A percentile compares a stretch with the other conserved stretches of the same genome.
Evolutionary conservation across 2,797 vertebrate genomes (phyloP).

Genomic region (Fratercula arctica): DNA sequence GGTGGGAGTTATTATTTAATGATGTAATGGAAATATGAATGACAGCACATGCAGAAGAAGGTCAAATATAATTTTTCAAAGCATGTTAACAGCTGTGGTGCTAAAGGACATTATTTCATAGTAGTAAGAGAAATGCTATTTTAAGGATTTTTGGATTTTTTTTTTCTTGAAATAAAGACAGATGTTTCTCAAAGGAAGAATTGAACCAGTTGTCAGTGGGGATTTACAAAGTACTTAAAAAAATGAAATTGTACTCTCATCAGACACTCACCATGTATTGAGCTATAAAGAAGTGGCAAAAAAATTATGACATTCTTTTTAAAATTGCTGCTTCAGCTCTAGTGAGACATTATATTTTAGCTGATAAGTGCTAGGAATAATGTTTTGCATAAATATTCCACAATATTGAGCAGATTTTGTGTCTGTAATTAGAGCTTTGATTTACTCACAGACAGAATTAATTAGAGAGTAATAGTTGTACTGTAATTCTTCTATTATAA

Average conservation of each 20-base stretch:
- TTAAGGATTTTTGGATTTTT: not conserved
- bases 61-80: not conserved
- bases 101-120: not conserved
- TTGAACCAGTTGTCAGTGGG: constrained; percentile 8
- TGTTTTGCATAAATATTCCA: constrained; percentile 74
- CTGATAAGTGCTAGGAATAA: constrained; percentile 63
- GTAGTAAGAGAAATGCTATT: not conserved
- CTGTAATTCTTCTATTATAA: constrained; percentile 59
- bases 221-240: constrained; percentile 45
- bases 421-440: constrained; percentile 72
- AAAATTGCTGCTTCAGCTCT: constrained; percentile 68
- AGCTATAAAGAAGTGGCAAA: constrained; percentile 52
- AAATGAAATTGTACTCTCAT: constrained; percentile 22
- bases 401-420: constrained; percentile 70
- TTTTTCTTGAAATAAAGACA: not conserved
- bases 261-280: constrained; percentile 3
- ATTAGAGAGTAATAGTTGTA: constrained; percentile 64
- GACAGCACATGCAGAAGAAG: not conserved
- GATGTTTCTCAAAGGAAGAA: constrained; percentile 5
- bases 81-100: not conserved
- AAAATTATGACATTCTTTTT: constrained; percentile 39
- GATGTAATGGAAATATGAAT: not conserved
- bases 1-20: not conserved
- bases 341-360: constrained; percentile 71
- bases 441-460: constrained; percentile 70